Conservation (phyloP, 2,888 invertebrate species). For the Pheosia tremula region DNA sequence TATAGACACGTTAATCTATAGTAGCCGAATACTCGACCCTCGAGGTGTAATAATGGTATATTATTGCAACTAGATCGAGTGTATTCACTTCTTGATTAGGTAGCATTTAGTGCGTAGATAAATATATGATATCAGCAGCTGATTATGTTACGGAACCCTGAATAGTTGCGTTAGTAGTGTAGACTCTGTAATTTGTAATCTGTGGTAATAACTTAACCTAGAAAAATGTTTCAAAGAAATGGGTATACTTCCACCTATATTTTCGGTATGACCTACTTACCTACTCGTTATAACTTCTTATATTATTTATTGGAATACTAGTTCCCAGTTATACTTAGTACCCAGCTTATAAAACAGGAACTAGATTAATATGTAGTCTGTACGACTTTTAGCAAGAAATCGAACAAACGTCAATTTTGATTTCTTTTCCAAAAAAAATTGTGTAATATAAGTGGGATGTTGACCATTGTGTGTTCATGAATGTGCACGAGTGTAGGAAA, state of each 20-base stretch:
- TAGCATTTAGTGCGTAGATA: conserved; percentile 22
- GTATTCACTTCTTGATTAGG: conserved; percentile 28
- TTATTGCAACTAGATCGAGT: conserved; percentile 25
- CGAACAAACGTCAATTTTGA: too few relatives aligned
- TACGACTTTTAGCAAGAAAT: too few relatives aligned
- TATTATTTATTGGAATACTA: too few relatives aligned
- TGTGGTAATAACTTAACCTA: not conserved
- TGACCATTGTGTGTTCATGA: too few relatives aligned
- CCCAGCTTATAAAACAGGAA: too few relatives aligned
- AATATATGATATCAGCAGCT: conserved; percentile 18
- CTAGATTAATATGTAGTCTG: too few relatives aligned
- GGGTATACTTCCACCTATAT: not conserved
- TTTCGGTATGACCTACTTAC: not conserved
- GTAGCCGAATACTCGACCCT: conserved; percentile 19
- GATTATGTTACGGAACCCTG: conserved; percentile 17
- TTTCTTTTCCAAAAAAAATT: too few relatives aligned
- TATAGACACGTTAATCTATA: conserved; percentile 34
- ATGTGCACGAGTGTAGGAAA: too few relatives aligned
- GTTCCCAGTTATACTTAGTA: too few relatives aligned
- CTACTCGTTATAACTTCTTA: not conserved
- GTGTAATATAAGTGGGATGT: too few relatives aligned
- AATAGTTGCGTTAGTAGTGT: conserved; percentile 12
- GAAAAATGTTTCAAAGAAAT: not conserved
- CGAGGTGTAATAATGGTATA: conserved; percentile 25
- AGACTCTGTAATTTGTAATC: not conserved